A percentile compares a stretch with the other conserved stretches of the same genome.
Evolutionary conservation across 2,113 vertebrate species (phyloP).

Genomic region (Macrotus californicus): DNA sequence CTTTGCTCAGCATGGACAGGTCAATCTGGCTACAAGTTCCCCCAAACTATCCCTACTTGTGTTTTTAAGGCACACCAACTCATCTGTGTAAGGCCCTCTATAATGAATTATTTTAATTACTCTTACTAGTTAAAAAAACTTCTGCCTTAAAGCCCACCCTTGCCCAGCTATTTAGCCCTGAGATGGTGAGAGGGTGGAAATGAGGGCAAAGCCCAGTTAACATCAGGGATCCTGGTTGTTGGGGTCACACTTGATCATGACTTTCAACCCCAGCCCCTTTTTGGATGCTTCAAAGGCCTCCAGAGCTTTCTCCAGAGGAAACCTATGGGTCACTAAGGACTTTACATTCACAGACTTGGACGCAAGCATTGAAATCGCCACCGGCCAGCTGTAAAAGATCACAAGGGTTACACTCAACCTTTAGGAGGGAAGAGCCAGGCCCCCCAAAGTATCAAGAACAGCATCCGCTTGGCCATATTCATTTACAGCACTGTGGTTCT

Average conservation of each 20-base stretch:
- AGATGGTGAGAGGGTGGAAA: not conserved
- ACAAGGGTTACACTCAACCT: not conserved
- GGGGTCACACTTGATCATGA: slow-evolving; percentile 97
- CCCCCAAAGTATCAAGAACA: not conserved
- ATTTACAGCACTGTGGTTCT: not conserved
- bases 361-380: slow-evolving; percentile 91
- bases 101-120: slow-evolving; percentile 20
- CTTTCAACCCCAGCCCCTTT: slow-evolving; percentile 90
- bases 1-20: not conserved
- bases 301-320: slow-evolving; percentile 91
- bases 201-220: not conserved
- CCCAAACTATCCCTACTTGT: not conserved
- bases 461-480: not conserved
- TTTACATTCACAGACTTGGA: slow-evolving; percentile 90
- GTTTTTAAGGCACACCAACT: slow-evolving; percentile 3
- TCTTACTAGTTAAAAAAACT: slow-evolving; percentile 13
- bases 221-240: slow-evolving; percentile 87
- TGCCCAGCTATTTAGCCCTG: not conserved
- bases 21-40: not conserved
- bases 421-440: not conserved
- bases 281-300: slow-evolving; percentile 92
- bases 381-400: slow-evolving; percentile 88
- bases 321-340: slow-evolving; percentile 94
- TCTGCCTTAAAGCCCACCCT: not conserved
- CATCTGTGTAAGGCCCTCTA: not conserved